These are phyloP conservation scores for Hexactinellida sp. DNA, from an alignment of 37 sponge, comb jelly and placozoan genomes.

Conservation along the genomic window DNA sequence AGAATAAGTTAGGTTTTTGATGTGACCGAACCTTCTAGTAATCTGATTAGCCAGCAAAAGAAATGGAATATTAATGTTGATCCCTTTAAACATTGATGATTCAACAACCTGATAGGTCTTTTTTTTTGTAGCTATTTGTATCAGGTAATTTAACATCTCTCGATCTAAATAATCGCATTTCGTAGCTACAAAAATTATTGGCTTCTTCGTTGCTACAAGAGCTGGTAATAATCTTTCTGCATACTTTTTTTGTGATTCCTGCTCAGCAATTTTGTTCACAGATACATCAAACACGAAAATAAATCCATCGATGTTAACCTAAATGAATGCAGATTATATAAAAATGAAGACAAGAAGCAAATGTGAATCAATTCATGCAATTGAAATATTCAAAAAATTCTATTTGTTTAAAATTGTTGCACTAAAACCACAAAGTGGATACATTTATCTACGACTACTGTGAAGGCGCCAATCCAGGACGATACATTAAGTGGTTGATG, in stretches of 20 bases:
- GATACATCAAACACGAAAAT: constrained; percentile 9
- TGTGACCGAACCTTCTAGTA: neutral
- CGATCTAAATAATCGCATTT: neutral
- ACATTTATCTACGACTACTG: no score
- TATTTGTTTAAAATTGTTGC: no score
- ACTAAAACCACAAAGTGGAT: no score
- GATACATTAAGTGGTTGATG: no score
- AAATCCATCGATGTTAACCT: neutral
- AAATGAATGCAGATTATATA: neutral
- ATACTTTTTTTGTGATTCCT: constrained; percentile 7
- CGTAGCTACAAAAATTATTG: neutral
- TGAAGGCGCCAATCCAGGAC: no score
- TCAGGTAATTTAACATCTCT: neutral
- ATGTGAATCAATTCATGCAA: no score
- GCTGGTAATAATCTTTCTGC: neutral
- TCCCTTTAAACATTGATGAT: constrained; percentile 5
- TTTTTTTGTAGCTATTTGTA: neutral
- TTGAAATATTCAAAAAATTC: no score
- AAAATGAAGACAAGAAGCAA: neutral
- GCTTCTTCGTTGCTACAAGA: neutral
- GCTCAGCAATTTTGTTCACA: neutral
- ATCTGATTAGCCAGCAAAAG: neutral
- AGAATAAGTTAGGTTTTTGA: neutral
- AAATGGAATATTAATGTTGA: neutral
- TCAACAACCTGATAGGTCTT: neutral